Percentiles rank a stretch among this genome's conserved stretches.
Evolutionary conservation across 2,797 vertebrate genomes (phyloP).

Genomic region (Sebastes baramenuke): DNA sequence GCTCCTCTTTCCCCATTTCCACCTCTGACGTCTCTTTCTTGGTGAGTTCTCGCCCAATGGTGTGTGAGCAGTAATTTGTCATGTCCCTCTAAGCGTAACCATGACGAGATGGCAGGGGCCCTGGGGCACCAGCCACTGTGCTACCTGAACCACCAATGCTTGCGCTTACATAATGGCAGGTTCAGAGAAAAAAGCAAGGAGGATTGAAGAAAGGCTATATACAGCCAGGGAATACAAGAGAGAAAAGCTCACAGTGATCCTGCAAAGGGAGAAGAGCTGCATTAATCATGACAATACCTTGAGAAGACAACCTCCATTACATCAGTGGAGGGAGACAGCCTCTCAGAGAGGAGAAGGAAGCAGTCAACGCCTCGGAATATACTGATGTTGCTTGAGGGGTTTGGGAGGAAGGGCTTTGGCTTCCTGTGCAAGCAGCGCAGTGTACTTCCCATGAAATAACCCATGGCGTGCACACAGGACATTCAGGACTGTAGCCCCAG

Average conservation of each 20-base stretch:
- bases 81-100: conserved; percentile 75
- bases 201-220: conserved; percentile 46
- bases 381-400: conserved; percentile 59
- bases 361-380: conserved; percentile 53
- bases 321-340: conserved; percentile 57
- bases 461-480: conserved; percentile 51
- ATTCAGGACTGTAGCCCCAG: conserved; percentile 20
- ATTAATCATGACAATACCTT: conserved; percentile 83
- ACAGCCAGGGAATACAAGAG: conserved; percentile 49
- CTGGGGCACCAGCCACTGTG: conserved; percentile 49
- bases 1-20: conserved; percentile 44
- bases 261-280: conserved; percentile 56
- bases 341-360: conserved; percentile 52
- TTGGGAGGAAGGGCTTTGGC: conserved; percentile 56
- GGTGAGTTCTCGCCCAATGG: conserved; percentile 63
- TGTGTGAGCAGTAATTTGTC: conserved; percentile 78
- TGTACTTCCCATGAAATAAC: conserved; percentile 62
- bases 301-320: conserved; percentile 74
- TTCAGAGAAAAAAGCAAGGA: conserved; percentile 33
- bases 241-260: conserved; percentile 48
- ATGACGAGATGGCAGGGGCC: conserved; percentile 72
- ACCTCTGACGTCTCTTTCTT: conserved; percentile 55
- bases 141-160: conserved; percentile 75
- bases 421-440: conserved; percentile 44
- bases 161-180: conserved; percentile 72